Conservation (phyloP, 1,140 invertebrate species). For the Acromyrmex charruanus region DNA sequence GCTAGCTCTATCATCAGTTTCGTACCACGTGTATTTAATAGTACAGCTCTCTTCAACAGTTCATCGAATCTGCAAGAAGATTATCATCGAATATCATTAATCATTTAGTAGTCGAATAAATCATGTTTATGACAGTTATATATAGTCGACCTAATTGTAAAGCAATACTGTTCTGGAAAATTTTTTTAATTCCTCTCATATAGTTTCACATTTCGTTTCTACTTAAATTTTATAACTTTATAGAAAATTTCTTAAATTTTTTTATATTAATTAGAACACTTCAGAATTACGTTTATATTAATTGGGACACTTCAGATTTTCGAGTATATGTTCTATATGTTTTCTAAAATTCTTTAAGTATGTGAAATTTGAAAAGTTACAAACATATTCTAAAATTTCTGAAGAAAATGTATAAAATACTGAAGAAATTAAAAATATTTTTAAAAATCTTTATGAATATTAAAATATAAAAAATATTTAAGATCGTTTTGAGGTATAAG, state of each 20-base stretch:
- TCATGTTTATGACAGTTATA: not conserved
- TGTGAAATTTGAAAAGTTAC: not conserved
- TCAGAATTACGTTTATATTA: too few species aligned
- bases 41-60: slow-evolving; percentile 90
- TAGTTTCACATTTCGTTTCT: too few species aligned
- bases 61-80: slow-evolving; percentile 89
- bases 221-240: too few species aligned
- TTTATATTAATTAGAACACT: not conserved
- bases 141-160: not conserved
- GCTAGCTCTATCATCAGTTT: slow-evolving; percentile 91
- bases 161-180: too few species aligned
- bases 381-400: not conserved
- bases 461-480: not conserved
- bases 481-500: too few species aligned
- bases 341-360: not conserved
- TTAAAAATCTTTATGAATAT: not conserved
- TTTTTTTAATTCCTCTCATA: too few species aligned
- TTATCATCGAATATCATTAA: not conserved
- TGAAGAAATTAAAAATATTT: not conserved
- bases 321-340: not conserved
- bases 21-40: slow-evolving; percentile 92
- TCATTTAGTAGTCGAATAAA: not conserved
- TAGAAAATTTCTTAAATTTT: not conserved
- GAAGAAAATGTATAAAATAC: not conserved
- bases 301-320: not conserved